Base-by-base conservation (phyloP, 2,113 vertebrate species). In the Cryptoleucopteryx plumbea region DNA sequence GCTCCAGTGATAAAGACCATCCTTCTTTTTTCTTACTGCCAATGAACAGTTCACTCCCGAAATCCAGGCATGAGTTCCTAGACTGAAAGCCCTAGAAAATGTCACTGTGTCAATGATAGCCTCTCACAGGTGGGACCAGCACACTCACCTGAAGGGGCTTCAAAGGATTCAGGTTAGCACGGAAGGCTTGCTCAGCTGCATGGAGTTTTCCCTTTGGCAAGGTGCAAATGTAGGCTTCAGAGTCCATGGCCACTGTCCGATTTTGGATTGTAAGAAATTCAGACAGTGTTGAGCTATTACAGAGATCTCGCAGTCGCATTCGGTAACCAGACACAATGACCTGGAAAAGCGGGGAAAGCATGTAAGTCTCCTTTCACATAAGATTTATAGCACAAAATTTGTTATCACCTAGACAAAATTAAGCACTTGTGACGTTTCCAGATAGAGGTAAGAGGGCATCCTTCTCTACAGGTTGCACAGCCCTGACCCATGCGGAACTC, bases 111-210 rank as follows among this genome's bases (percentile, higher is more conserved):
- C 50, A 84, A 13, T 0, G 5, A 83, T 2, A 70, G 22, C 22
- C 5, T 67, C 26, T 45, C 25, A 32, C 8, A 36, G 36, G 16
- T 52, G 26, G 23, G 5, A 71, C 10, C 36, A 73, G 9, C 17
- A 20, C 45, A 95, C 97, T 98, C 97, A 99, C 99, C 98, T 96
- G 95, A 61, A 99, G 68, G 11, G 99, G 98, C 92, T 98, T 99
- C 38, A 99, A 75, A 96, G 98, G 98, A 98, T 99, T 98, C 97
- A 99, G 82, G 91, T 99, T 99, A 80, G 94, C 94, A 84, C 91
- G 96, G 58, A 99, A 98, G 56, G 93, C 95, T 42, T 94, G 90
- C 85, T 99, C 98, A 0, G 98, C 97, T 10, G 84, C 96, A 74
- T 96, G 90, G 27, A 99, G 98, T 95, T 98, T 98, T 67, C 81